Percentiles rank a stretch among this genome's conserved stretches.
phyloP scores from a whole-genome alignment of 2,888 invertebrate genomes.

The Shargacucullia verbasci region DNA sequence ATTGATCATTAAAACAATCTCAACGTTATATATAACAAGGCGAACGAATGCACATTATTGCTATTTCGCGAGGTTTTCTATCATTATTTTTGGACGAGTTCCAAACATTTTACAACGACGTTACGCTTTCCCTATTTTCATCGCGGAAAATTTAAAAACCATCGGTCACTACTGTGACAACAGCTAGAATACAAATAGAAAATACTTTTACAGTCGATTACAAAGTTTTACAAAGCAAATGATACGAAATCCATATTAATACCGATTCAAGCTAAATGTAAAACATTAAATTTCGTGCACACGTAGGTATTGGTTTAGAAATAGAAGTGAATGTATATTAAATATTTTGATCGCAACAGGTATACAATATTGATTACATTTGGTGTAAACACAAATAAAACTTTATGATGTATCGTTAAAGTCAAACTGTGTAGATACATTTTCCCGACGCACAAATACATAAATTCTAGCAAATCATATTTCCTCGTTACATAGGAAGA shows the following conservation, averaged over 20 bases:
- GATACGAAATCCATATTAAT: conserved; percentile 27
- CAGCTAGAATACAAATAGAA: conserved; percentile 85
- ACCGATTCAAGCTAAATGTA: conserved; percentile 2
- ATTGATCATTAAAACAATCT: conserved; percentile 53
- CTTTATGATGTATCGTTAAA: conserved; percentile 65
- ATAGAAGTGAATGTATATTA: conserved; percentile 5
- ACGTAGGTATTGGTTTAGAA: conserved; percentile 4
- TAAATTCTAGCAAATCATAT: conserved; percentile 56
- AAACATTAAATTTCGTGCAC: background rate
- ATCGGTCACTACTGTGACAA: conserved; percentile 88
- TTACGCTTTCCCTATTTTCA: conserved; percentile 88
- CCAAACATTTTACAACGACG: conserved; percentile 85
- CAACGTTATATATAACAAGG: conserved; percentile 56
- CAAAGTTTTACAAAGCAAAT: conserved; percentile 67
- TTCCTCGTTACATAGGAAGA: conserved; percentile 47
- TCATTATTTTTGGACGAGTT: conserved; percentile 83
- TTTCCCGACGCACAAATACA: conserved; percentile 49
- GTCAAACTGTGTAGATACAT: conserved; percentile 55
- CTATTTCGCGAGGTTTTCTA: conserved; percentile 80
- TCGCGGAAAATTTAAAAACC: conserved; percentile 88
- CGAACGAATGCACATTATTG: conserved; percentile 73
- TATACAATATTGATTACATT: conserved; percentile 50
- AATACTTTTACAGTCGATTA: conserved; percentile 86
- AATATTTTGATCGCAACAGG: conserved; percentile 21
- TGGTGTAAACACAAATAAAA: conserved; percentile 58